These are phyloP conservation scores for Cheilosia impressa DNA, from an alignment of 2,888 invertebrate species.

Conservation along the genomic window DNA sequence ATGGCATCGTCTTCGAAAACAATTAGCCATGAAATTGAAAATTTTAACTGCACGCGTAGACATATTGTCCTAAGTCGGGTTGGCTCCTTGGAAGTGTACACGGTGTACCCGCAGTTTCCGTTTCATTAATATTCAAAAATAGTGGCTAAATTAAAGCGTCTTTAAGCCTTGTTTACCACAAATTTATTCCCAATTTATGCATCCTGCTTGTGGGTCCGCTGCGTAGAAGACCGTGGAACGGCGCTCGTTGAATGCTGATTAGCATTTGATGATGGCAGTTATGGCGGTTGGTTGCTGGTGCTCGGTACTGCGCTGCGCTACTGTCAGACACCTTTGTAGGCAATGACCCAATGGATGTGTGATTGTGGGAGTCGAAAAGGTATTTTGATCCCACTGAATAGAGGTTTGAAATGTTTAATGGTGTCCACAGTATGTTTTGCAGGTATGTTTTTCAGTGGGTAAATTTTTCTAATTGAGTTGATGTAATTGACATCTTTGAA, in stretches of 20 bases:
- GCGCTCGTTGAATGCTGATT: slow-evolving; percentile 71
- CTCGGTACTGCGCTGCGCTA: background rate
- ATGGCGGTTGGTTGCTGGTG: slow-evolving; percentile 14
- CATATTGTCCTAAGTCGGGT: slow-evolving; percentile 53
- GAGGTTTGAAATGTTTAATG: slow-evolving; percentile 29
- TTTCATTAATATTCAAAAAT: slow-evolving; percentile 75
- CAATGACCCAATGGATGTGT: slow-evolving; percentile 64
- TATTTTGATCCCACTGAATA: slow-evolving; percentile 58
- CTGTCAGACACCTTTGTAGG: slow-evolving; percentile 43
- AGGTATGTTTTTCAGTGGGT: background rate
- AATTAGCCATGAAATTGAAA: slow-evolving; percentile 76
- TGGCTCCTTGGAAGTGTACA: slow-evolving; percentile 8
- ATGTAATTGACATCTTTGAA: no score
- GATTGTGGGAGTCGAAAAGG: slow-evolving; percentile 58
- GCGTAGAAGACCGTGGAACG: slow-evolving; percentile 31
- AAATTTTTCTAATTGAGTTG: no score
- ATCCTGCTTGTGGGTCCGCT: slow-evolving; percentile 67
- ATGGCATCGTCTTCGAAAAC: slow-evolving; percentile 65
- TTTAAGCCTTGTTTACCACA: slow-evolving; percentile 73
- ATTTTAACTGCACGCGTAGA: slow-evolving; percentile 62
- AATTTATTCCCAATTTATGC: slow-evolving; percentile 75
- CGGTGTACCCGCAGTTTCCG: slow-evolving; percentile 60
- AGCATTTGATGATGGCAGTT: slow-evolving; percentile 70
- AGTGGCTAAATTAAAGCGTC: slow-evolving; percentile 75
- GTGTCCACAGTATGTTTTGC: slow-evolving; percentile 35